Evolutionary conservation across 2,888 invertebrate genomes (phyloP).

Genomic region (Galerucella calmariensis): DNA sequence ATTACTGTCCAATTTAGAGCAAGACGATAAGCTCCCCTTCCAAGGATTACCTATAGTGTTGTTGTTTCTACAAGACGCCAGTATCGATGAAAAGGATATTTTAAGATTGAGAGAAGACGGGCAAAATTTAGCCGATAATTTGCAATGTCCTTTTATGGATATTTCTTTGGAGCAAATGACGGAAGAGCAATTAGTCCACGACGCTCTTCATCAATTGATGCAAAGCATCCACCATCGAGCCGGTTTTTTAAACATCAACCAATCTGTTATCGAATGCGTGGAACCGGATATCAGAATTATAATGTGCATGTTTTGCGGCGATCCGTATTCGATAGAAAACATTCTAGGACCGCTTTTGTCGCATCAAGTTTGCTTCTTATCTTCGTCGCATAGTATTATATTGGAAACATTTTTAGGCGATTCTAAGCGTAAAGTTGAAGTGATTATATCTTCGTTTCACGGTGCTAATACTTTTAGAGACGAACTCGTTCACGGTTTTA

Average conservation of each 20-base stretch:
- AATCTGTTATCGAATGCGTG: constrained; percentile 81
- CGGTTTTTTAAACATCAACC: constrained; percentile 77
- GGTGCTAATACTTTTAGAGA: constrained; percentile 92
- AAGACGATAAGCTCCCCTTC: constrained; percentile 88
- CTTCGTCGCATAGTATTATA: constrained; percentile 87
- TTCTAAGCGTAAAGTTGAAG: constrained; percentile 87
- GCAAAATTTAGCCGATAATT: constrained; percentile 87
- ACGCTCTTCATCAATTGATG: constrained; percentile 79
- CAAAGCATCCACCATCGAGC: constrained; percentile 83
- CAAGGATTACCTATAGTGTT: constrained; percentile 90
- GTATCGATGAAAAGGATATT: constrained; percentile 86
- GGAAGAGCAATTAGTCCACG: constrained; percentile 74
- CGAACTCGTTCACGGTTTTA: constrained; percentile 93
- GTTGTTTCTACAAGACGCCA: constrained; percentile 88
- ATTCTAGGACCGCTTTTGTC: constrained; percentile 88
- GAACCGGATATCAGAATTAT: constrained; percentile 91
- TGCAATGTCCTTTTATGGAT: constrained; percentile 89
- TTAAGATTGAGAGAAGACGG: constrained; percentile 88
- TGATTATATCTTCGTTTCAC: constrained; percentile 94
- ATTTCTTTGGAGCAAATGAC: constrained; percentile 76
- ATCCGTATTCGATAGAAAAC: constrained; percentile 90
- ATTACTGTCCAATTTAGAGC: constrained; percentile 86
- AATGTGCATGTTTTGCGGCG: constrained; percentile 97
- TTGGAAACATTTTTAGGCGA: constrained; percentile 93
- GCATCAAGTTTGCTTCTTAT: constrained; percentile 87